Conservation (phyloP, 1,140 invertebrate species). For the Steinernema feltiae region DNA sequence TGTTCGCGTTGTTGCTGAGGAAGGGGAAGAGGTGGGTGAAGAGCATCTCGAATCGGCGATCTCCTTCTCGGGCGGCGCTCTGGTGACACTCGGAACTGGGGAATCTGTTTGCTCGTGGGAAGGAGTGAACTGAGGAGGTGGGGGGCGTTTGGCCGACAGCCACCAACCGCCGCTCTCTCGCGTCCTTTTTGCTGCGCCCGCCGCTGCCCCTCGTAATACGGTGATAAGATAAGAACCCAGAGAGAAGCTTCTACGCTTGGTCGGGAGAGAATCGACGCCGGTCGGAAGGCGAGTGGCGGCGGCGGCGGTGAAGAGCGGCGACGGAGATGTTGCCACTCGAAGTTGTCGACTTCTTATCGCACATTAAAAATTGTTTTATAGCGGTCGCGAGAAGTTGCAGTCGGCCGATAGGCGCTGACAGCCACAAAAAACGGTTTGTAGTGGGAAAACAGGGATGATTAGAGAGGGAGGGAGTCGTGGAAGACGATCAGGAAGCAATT, state of each 20-base stretch:
- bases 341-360: too few species aligned
- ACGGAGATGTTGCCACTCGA: too few species aligned
- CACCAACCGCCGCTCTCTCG: neutral
- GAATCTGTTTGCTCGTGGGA: neutral
- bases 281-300: neutral
- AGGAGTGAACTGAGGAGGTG: conserved; percentile 11
- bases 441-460: too few species aligned
- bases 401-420: too few species aligned
- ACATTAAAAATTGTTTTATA: too few species aligned
- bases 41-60: neutral
- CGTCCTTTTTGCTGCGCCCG: neutral
- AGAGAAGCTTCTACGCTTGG: neutral
- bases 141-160: conserved; percentile 11
- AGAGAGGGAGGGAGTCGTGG: too few species aligned
- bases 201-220: neutral
- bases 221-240: neutral
- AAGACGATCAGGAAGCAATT: too few species aligned
- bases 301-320: too few species aligned
- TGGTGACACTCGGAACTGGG: neutral
- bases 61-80: neutral
- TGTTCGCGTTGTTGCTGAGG: neutral
- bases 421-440: too few species aligned
- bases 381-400: too few species aligned
- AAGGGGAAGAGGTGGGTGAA: neutral
- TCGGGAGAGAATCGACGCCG: neutral